These are phyloP conservation scores for Hylaeus volcanicus DNA, from an alignment of 1,140 invertebrate genomes.

Conservation along the genomic window DNA sequence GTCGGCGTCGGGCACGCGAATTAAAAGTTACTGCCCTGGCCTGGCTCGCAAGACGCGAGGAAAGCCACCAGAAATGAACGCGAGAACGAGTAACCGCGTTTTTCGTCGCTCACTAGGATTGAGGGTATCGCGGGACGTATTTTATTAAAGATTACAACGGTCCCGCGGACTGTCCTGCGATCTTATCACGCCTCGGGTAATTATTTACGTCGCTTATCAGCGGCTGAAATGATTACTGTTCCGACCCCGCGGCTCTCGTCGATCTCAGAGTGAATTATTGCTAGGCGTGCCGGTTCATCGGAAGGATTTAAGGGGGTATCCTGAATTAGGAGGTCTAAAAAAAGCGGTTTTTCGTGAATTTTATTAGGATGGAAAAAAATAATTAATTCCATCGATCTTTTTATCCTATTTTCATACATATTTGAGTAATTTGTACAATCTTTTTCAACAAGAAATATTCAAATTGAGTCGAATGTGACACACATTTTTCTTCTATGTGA, in stretches of 20 bases:
- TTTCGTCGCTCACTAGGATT: background rate
- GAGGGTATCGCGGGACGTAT: background rate
- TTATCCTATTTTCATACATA: too few species aligned
- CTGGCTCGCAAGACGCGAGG: constrained; percentile 1
- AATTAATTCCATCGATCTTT: too few species aligned
- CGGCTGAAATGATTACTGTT: background rate
- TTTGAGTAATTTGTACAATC: too few species aligned
- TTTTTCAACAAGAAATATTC: too few species aligned
- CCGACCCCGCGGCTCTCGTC: background rate
- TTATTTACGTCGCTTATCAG: background rate
- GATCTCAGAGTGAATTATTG: background rate
- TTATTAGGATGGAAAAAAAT: too few species aligned
- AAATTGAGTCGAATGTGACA: too few species aligned
- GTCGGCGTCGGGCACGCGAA: constrained; percentile 78
- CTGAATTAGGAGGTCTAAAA: too few species aligned
- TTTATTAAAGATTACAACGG: constrained; percentile 4
- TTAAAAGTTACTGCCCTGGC: constrained; percentile 76
- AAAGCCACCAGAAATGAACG: constrained; percentile 20
- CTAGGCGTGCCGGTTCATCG: background rate
- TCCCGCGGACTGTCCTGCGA: background rate
- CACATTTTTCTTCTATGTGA: too few species aligned
- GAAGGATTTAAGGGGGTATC: background rate
- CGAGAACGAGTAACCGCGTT: background rate
- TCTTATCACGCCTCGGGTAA: constrained; percentile 1
- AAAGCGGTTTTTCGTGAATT: too few species aligned